These are phyloP conservation scores for Neodontobutis hainanensis DNA, from an alignment of 2,113 vertebrate species.

Conservation along the genomic window DNA sequence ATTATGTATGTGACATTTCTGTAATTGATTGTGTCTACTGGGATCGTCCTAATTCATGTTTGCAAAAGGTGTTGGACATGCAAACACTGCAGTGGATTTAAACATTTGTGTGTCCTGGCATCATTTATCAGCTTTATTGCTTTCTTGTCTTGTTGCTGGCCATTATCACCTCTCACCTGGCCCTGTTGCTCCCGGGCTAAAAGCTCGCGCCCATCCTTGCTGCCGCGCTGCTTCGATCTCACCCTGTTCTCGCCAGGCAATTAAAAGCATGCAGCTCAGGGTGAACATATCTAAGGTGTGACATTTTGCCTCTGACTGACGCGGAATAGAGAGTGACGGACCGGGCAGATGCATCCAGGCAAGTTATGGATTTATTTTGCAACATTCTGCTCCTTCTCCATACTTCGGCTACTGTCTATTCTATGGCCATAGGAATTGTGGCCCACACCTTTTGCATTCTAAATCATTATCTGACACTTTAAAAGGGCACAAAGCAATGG, in stretches of 20 bases:
- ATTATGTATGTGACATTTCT: too few relatives aligned
- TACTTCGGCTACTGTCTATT: constrained; percentile 28
- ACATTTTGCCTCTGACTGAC: constrained; percentile 70
- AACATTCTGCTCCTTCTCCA: neutral
- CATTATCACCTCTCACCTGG: constrained; percentile 51
- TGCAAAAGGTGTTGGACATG: neutral
- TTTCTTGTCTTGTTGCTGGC: constrained; percentile 69
- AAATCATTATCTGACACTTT: constrained; percentile 78
- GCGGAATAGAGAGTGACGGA: constrained; percentile 64
- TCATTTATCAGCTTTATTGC: constrained; percentile 81
- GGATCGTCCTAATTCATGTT: neutral
- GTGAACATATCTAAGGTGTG: constrained; percentile 68
- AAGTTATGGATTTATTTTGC: constrained; percentile 67
- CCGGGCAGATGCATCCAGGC: constrained; percentile 43
- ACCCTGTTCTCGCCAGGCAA: constrained; percentile 55
- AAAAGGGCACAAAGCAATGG: constrained; percentile 71
- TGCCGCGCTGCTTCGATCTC: constrained; percentile 38
- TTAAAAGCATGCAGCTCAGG: constrained; percentile 62
- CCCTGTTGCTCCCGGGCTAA: constrained; percentile 7
- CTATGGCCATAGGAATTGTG: constrained; percentile 44
- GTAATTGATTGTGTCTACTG: neutral
- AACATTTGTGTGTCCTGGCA: constrained; percentile 59
- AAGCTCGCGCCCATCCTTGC: constrained; percentile 20
- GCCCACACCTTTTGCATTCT: constrained; percentile 55
- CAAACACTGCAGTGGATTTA: neutral